These are phyloP conservation scores for Botia almorhae DNA, from an alignment of 2,797 vertebrate genomes.

Conservation along the genomic window DNA sequence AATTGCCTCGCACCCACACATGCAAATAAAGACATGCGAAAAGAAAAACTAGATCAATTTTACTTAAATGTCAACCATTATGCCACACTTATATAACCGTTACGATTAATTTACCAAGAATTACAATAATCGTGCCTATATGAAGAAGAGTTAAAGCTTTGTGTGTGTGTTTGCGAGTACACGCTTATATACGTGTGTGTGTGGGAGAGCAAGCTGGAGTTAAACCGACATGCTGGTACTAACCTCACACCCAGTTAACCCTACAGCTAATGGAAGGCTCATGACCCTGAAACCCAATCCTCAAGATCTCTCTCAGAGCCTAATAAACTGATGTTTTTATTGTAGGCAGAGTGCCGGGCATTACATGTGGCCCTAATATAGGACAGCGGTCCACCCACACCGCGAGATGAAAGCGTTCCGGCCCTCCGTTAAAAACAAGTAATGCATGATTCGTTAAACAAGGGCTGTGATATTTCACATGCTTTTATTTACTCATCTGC, in stretches of 20 bases:
- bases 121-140: not conserved
- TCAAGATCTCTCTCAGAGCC: constrained; percentile 59
- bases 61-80: too few species aligned
- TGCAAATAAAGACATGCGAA: too few species aligned
- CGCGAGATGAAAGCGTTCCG: constrained; percentile 68
- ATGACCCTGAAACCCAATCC: constrained; percentile 73
- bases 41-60: too few species aligned
- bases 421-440: constrained; percentile 62
- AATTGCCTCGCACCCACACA: too few species aligned
- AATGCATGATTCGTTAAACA: constrained; percentile 56
- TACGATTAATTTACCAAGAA: not conserved
- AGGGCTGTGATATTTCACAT: constrained; percentile 54
- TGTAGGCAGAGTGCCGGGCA: constrained; percentile 66
- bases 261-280: constrained; percentile 73
- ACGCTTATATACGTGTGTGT: constrained; percentile 1
- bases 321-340: constrained; percentile 76
- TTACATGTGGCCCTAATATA: constrained; percentile 76
- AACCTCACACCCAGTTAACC: constrained; percentile 63
- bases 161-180: not conserved
- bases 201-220: not conserved
- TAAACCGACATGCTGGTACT: constrained; percentile 39
- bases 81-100: too few species aligned
- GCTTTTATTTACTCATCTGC: constrained; percentile 55
- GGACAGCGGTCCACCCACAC: constrained; percentile 55
- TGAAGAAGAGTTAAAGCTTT: not conserved